phyloP scores from a whole-genome alignment of 2,888 invertebrate genomes.

The Morpho deidamia region DNA sequence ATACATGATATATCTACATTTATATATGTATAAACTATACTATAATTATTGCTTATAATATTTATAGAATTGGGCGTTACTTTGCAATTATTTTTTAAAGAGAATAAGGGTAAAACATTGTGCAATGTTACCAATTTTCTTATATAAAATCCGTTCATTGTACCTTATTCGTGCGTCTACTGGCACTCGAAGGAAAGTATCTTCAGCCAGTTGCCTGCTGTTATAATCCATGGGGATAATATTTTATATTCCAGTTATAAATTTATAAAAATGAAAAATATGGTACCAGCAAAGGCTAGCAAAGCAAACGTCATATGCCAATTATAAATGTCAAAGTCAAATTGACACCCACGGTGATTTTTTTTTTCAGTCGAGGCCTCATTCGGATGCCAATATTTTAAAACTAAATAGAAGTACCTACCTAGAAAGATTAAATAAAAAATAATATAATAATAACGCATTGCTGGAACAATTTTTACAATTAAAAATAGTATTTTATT shows the following conservation, averaged over 20 bases:
- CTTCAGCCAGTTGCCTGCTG: conserved; percentile 78
- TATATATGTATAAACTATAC: no score
- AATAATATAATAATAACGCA: no score
- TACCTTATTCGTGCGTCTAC: conserved; percentile 80
- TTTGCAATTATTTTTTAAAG: not conserved
- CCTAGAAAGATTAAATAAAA: no score
- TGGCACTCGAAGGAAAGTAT: conserved; percentile 81
- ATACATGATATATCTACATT: no score
- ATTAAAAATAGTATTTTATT: no score
- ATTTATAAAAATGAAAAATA: conserved; percentile 18
- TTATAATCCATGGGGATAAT: conserved; percentile 72
- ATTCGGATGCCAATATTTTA: no score
- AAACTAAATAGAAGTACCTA: no score
- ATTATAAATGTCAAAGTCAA: conserved; percentile 1
- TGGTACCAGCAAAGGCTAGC: not conserved
- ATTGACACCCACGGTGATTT: no score
- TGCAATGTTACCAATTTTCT: conserved; percentile 18
- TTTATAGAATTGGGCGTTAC: no score
- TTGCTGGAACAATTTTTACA: no score
- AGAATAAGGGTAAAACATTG: conserved; percentile 23
- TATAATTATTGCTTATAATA: no score
- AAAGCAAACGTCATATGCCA: not conserved
- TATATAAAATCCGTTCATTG: not conserved
- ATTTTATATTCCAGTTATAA: conserved; percentile 12
- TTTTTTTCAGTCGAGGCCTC: no score